A percentile compares a stretch with the other conserved stretches of the same genome.
Conservation (phyloP, 2,797 vertebrate species). For the Otolemur crassicaudatus region DNA sequence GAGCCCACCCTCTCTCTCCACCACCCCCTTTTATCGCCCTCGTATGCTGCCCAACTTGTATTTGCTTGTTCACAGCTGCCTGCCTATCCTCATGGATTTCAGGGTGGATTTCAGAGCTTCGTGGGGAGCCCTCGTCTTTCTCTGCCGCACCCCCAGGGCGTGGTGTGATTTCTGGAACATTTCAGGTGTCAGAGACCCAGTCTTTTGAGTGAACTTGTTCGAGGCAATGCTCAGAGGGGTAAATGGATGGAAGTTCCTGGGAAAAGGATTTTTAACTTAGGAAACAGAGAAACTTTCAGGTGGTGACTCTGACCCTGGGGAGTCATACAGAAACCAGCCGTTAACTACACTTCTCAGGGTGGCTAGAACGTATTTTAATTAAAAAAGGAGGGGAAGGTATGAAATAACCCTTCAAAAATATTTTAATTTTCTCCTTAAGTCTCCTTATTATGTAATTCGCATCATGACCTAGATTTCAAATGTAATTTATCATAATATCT, state of each 20-base stretch:
- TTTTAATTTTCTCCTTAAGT: slow-evolving; percentile 69
- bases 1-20: neutral
- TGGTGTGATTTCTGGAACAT: neutral
- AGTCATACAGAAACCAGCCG: slow-evolving; percentile 20
- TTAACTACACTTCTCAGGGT: neutral
- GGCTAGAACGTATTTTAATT: slow-evolving; percentile 56
- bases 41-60: neutral
- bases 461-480: slow-evolving; percentile 71
- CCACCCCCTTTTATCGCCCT: neutral
- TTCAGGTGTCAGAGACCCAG: neutral
- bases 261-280: neutral
- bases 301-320: neutral
- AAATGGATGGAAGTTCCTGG: neutral
- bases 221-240: neutral
- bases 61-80: neutral
- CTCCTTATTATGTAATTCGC: slow-evolving; percentile 62
- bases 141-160: accelerated
- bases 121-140: neutral
- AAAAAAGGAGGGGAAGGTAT: slow-evolving; percentile 46
- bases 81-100: neutral
- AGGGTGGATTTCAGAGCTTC: neutral
- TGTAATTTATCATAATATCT: slow-evolving; percentile 66
- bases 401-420: slow-evolving; percentile 58
- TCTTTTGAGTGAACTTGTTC: neutral
- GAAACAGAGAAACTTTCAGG: neutral